A percentile compares a stretch with the other conserved stretches of the same genome.
Evolutionary conservation across 2,888 invertebrate genomes (phyloP).

Genomic region (Eustalomyia histrio): DNA sequence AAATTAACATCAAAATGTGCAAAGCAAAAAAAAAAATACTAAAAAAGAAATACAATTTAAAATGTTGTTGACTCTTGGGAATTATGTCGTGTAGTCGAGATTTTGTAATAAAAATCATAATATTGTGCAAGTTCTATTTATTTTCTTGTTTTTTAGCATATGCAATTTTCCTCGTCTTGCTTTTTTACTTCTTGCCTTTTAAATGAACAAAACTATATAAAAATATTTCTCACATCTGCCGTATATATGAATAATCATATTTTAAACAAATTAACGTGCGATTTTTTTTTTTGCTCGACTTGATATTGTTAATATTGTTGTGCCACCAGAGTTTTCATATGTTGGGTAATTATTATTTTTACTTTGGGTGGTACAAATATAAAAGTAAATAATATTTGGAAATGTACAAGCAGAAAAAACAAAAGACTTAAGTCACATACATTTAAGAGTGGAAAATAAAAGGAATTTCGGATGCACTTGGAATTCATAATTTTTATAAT

Average conservation of each 20-base stretch:
- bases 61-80: conserved; percentile 54
- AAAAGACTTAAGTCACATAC: too few species aligned
- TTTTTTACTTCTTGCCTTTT: not conserved
- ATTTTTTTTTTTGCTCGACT: conserved; percentile 8
- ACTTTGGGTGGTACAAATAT: not conserved
- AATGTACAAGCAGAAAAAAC: too few species aligned
- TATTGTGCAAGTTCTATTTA: conserved; percentile 59
- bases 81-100: conserved; percentile 61
- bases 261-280: conserved; percentile 33
- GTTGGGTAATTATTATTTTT: conserved; percentile 8
- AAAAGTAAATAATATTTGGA: too few species aligned
- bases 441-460: too few species aligned
- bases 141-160: not conserved
- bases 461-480: too few species aligned
- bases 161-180: too few species aligned
- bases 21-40: conserved; percentile 17
- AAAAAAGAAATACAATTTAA: conserved; percentile 28
- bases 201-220: not conserved
- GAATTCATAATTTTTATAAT: too few species aligned
- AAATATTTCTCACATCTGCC: conserved; percentile 33
- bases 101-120: conserved; percentile 63
- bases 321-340: not conserved
- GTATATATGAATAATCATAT: conserved; percentile 22
- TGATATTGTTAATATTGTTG: conserved; percentile 1
- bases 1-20: conserved; percentile 46